These are phyloP conservation scores for Gryllus longicercus DNA, from an alignment of 2,888 invertebrate species.

Conservation along the genomic window DNA sequence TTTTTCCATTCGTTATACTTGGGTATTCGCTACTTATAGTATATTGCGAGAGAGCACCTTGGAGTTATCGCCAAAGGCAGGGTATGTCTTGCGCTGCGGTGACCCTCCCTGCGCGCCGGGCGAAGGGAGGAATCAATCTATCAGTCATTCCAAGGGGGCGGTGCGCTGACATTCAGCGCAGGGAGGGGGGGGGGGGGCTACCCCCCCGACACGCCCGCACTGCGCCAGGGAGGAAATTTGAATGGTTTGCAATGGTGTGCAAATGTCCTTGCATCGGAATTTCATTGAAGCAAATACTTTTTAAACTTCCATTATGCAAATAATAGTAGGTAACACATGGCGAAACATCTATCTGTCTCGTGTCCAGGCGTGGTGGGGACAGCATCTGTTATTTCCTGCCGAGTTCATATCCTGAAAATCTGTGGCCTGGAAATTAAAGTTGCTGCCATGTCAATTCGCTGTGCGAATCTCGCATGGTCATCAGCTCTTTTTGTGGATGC, in stretches of 20 bases:
- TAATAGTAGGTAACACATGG: neutral
- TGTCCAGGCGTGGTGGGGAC: neutral
- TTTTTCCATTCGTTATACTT: too few relatives aligned
- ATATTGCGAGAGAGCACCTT: too few relatives aligned
- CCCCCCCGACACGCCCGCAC: neutral
- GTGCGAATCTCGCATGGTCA: too few relatives aligned
- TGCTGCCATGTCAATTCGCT: too few relatives aligned
- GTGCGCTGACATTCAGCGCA: neutral
- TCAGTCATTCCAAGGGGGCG: too few relatives aligned
- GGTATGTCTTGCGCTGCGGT: too few relatives aligned
- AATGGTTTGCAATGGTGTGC: constrained; percentile 1
- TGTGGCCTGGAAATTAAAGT: too few relatives aligned
- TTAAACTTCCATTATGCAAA: neutral
- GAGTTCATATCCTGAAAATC: neutral
- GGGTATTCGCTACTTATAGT: too few relatives aligned
- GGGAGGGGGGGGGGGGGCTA: neutral
- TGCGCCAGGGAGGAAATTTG: neutral
- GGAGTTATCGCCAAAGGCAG: too few relatives aligned
- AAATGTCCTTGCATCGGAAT: neutral
- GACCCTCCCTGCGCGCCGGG: too few relatives aligned
- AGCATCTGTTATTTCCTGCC: neutral
- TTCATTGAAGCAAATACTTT: constrained; percentile 6
- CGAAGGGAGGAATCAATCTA: too few relatives aligned
- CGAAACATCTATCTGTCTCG: neutral
- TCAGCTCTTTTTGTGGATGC: too few relatives aligned